Evolutionary conservation across 1,140 invertebrate genomes (phyloP).

Genomic region (Lucilia cuprina): DNA sequence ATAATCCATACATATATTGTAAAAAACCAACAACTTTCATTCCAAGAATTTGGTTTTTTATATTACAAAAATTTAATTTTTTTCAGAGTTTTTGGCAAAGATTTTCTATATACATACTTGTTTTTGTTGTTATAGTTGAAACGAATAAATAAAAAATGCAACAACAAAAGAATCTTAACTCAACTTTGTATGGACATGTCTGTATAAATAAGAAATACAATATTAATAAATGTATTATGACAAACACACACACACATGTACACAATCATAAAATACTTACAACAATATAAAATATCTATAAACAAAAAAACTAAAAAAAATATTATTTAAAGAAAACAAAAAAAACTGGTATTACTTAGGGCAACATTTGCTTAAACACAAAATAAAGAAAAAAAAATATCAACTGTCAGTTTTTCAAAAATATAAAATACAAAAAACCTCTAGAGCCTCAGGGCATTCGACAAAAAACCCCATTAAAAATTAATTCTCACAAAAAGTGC

Average conservation of each 20-base stretch:
- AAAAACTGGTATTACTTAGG: conserved; percentile 27
- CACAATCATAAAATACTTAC: background rate
- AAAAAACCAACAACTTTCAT: conserved; percentile 1
- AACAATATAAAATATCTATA: conserved; percentile 20
- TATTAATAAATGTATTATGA: conserved; percentile 31
- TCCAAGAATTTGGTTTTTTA: background rate
- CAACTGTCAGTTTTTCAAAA: conserved; percentile 40
- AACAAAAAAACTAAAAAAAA: conserved; percentile 2
- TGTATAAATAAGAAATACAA: conserved; percentile 20
- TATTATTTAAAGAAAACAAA: background rate
- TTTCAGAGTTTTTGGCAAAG: too few relatives aligned
- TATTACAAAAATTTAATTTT: background rate
- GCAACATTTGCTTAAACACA: conserved; percentile 23
- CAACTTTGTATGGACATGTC: background rate
- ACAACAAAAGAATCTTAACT: too few relatives aligned
- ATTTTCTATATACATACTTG: too few relatives aligned
- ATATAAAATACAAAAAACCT: background rate
- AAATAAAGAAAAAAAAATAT: conserved; percentile 29
- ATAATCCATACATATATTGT: too few relatives aligned
- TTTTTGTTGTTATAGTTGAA: too few relatives aligned
- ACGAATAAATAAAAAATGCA: too few relatives aligned
- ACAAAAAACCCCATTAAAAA: conserved; percentile 40
- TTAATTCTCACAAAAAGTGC: conserved; percentile 38
- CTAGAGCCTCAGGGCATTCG: conserved; percentile 20
- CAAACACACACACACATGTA: background rate